Base-by-base conservation (phyloP, 1,140 invertebrate species). In the Euschistus heros region DNA sequence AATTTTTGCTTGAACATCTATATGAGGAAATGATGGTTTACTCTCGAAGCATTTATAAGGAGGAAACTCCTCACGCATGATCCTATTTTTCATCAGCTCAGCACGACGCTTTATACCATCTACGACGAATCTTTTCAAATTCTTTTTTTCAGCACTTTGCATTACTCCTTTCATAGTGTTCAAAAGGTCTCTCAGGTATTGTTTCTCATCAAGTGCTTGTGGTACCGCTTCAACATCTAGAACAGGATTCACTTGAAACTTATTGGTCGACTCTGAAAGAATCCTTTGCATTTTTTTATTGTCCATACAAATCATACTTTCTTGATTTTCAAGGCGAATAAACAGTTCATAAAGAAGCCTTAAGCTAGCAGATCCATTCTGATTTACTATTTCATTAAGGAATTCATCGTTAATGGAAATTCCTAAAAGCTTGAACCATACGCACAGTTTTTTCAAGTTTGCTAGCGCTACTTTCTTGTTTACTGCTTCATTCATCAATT, bases 361-460 rank as follows among this genome's bases (percentile, higher is more conserved):
- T 14, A 52, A 15, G 14, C 27, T 20, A 52, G 62, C 22, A 14
- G 44, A 50, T 8, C 20, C 50, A 15, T 63, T 52, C 17, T 54
- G 18, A 6, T 22, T 33, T 17, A 46, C 17, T 52, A 63, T 63
- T 18, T 63, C 46, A 2, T 27, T n/a, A 7, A 63, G 17, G 3
- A 54, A 17, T 24, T 26, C 17, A n/a, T 50, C 46, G 26, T 30
- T 27, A 10, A 27, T 18, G 10, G 14, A n/a, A 13, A 63, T 37
- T 26, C 62, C 62, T 27, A 63, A 26, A 20, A 63, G 24, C 17
- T 52, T 63, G 24, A 63, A 54, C 26, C 24, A 47, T 4, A 63
- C 13, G n/a, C 62, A 30, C 14, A 63, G 50, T 46, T 47, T 26
- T 13, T 63, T 63, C n/a, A 63, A 22, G 27, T 63, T 63, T n/a